These are phyloP conservation scores for Glossophaga mutica DNA, from an alignment of 2,797 vertebrate species.

Conservation along the genomic window DNA sequence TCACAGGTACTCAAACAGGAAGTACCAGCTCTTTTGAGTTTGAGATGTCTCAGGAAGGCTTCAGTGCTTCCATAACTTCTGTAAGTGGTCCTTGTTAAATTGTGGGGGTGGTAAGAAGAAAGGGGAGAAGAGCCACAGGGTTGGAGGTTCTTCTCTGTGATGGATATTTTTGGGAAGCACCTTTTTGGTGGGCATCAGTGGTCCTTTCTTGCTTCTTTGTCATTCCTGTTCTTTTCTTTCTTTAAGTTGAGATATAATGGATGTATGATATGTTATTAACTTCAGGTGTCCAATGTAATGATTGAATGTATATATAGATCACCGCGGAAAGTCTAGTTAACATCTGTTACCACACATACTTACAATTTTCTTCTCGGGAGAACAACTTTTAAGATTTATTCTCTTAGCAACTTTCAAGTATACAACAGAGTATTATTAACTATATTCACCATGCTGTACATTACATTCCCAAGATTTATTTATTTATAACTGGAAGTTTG, in stretches of 20 bases:
- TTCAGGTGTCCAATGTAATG: not conserved
- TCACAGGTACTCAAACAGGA: constrained; percentile 74
- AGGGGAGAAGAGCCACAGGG: not conserved
- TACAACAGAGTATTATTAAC: not conserved
- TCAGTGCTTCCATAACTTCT: constrained; percentile 73
- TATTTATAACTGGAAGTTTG: not conserved
- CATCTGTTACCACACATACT: not conserved
- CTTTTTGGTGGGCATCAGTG: not conserved
- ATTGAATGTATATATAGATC: not conserved
- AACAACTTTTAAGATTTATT: not conserved
- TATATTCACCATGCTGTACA: not conserved
- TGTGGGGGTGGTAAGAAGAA: not conserved
- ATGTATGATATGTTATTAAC: not conserved
- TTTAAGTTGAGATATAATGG: not conserved
- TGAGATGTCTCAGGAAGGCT: constrained; percentile 83
- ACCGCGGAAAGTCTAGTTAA: not conserved
- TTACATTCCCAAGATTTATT: not conserved
- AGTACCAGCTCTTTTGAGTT: constrained; percentile 76
- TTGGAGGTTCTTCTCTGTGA: not conserved
- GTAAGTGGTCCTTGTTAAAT: constrained; percentile 68
- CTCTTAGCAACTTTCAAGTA: not conserved
- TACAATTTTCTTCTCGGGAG: not conserved
- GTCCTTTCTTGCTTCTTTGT: not conserved
- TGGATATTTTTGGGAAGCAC: not conserved
- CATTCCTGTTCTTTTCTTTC: not conserved